Percentiles rank a stretch among this genome's conserved stretches.
Evolutionary conservation across 2,888 invertebrate genomes (phyloP).

Genomic region (Scelioninae gen. 1): DNA sequence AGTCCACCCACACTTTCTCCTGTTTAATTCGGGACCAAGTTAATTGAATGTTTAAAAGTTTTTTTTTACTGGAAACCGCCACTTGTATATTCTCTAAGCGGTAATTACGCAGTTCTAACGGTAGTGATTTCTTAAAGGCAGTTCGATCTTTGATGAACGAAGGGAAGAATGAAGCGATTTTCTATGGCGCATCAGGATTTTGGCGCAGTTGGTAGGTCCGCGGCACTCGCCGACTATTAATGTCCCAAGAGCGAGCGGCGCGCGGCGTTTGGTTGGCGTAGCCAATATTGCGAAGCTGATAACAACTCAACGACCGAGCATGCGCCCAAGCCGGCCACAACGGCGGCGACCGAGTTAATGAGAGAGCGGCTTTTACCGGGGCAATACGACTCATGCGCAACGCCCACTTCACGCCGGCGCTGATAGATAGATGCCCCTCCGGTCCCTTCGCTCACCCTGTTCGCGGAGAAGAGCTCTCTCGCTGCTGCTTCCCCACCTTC

Average conservation of each 20-base stretch:
- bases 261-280: slow-evolving; percentile 27
- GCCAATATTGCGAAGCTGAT: slow-evolving; percentile 68
- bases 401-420: slow-evolving; percentile 85
- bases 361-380: slow-evolving; percentile 83
- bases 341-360: slow-evolving; percentile 85
- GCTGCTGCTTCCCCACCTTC: slow-evolving; percentile 64
- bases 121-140: slow-evolving; percentile 23
- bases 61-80: not conserved
- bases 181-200: slow-evolving; percentile 25
- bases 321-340: slow-evolving; percentile 86
- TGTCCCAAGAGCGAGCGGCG: slow-evolving; percentile 49
- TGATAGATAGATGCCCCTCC: slow-evolving; percentile 84
- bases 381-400: slow-evolving; percentile 83
- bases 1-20: not conserved
- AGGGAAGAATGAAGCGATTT: slow-evolving; percentile 53
- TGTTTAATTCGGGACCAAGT: no score
- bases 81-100: slow-evolving; percentile 2
- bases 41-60: slow-evolving; percentile 40
- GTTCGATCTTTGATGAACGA: slow-evolving; percentile 26
- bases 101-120: slow-evolving; percentile 22
- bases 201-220: slow-evolving; percentile 34
- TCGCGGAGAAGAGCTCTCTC: slow-evolving; percentile 55
- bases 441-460: slow-evolving; percentile 72
- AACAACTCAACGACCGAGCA: slow-evolving; percentile 70
- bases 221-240: slow-evolving; percentile 63